A percentile compares a stretch with the other conserved stretches of the same genome.
Conservation (phyloP, 2,113 vertebrate genomes). For the Athene noctua region DNA sequence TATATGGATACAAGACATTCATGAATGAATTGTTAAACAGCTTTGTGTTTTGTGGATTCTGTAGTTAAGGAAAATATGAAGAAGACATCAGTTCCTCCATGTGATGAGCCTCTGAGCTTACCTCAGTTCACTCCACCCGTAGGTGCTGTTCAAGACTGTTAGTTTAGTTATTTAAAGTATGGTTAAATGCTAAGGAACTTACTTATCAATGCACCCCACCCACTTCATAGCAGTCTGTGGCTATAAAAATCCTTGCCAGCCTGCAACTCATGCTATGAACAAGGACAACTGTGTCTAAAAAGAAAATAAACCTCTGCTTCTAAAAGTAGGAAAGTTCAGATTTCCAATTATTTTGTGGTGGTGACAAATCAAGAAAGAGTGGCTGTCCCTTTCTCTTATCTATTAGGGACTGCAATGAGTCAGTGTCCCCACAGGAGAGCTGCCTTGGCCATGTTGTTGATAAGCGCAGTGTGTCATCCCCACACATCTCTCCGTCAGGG, state of each 20-base stretch:
- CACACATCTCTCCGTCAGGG: rapidly evolving
- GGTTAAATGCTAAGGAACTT: neutral
- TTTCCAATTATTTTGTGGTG: neutral
- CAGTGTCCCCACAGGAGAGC: rapidly evolving
- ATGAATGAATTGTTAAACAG: neutral
- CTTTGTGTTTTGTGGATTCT: neutral
- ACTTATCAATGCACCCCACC: neutral
- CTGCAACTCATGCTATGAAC: neutral
- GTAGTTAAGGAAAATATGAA: neutral
- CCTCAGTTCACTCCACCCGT: neutral
- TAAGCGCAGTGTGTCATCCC: rapidly evolving
- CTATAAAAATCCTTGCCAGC: neutral
- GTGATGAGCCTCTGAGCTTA: neutral
- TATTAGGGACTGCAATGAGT: neutral
- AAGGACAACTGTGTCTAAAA: rapidly evolving
- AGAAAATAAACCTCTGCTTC: neutral
- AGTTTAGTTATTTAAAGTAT: neutral
- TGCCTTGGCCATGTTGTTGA: neutral
- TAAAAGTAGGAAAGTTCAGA: neutral
- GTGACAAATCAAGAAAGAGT: neutral
- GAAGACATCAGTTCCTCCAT: neutral
- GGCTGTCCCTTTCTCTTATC: neutral
- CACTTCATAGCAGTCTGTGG: rapidly evolving
- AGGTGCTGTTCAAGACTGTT: neutral
- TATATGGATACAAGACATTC: neutral